These are phyloP conservation scores for Phenganax stokvisi DNA, from an alignment of 92 coral and sea anemone genomes.

Conservation along the genomic window DNA sequence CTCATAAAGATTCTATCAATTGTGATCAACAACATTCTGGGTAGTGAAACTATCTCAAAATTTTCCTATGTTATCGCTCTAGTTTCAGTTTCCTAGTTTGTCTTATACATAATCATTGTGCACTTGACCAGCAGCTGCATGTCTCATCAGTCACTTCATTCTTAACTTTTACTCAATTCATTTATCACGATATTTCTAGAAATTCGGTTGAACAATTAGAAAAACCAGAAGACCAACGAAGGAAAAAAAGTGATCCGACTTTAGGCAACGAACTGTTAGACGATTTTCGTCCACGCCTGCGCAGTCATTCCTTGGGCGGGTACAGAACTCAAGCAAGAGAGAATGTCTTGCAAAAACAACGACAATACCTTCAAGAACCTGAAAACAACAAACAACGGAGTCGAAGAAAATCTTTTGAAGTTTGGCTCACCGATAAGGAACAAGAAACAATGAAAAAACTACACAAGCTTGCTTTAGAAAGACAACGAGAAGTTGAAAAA, in stretches of 20 bases:
- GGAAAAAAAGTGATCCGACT: not conserved
- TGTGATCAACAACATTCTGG: not conserved
- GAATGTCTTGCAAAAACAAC: not conserved
- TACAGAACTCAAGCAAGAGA: conserved; percentile 14
- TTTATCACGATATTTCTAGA: not conserved
- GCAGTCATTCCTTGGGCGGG: conserved; percentile 32
- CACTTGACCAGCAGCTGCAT: not conserved
- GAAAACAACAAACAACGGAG: conserved; percentile 39
- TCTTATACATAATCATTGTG: too few relatives aligned
- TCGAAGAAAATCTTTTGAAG: conserved; percentile 66
- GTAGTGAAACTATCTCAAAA: not conserved
- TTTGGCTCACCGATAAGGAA: conserved; percentile 86
- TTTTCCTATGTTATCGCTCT: too few relatives aligned
- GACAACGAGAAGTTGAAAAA: conserved; percentile 49
- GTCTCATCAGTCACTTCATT: not conserved
- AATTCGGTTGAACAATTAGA: not conserved
- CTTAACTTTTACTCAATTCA: not conserved
- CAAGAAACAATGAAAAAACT: conserved; percentile 55
- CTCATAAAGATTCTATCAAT: not conserved
- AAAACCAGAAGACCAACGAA: not conserved
- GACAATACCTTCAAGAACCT: conserved; percentile 24
- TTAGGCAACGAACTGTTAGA: not conserved
- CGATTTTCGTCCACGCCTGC: conserved; percentile 26
- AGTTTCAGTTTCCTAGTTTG: too few relatives aligned
- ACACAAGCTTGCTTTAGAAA: conserved; percentile 58